Base-by-base conservation (phyloP, 2,888 invertebrate genomes). In the Campoplex nolae region DNA sequence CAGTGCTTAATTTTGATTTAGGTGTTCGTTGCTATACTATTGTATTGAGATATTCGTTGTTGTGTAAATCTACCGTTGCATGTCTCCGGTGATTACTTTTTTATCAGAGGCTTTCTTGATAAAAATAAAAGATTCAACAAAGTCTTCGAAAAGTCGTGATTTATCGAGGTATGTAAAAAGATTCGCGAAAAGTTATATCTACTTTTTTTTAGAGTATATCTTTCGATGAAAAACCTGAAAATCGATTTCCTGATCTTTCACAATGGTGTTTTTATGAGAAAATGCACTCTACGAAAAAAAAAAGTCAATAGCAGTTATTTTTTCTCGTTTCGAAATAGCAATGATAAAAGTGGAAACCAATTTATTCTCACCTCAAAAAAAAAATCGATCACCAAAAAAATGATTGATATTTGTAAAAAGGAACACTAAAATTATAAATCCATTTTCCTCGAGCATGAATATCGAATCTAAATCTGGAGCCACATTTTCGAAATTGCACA, bases 341-440 rank as follows among this genome's bases (percentile, higher is more conserved):
- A 23, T 23, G 23, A 23, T 23, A 23, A 23, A 8, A 42, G 16
- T 48, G 1, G 0, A 16, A 16, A 48, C 13, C 0, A 16, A 16
- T 16, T 48, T 48, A 3, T 48, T 48, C 48, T 42, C 48, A 28
- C 54, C 45, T 38, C 45, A 9, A 11, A 65, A 51, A 65, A 51
- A 23, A 23, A 23, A 23, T 23, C 23, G 23, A 23, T 23, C 23
- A 23, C 23, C 23, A 23, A 23, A 23, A 23, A 23, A 23, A 23
- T 23, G 0, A 23, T 23, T 23, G 23, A 23, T 23, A 11, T 4
- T 67, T 35, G 68, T 56, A 56, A 35, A 48, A 74, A 42, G 42
- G 35, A 74, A 42, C 42, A 65, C 68, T 35, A 45, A 68, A 42
- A 84, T 79, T 84, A 79, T 75, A 76, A 80, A 80, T 71, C 65